Evolutionary conservation across 2,113 vertebrate genomes (phyloP), one percentile per base, ranked within the genome.

Genomic region (Anas platyrhynchos): DNA sequence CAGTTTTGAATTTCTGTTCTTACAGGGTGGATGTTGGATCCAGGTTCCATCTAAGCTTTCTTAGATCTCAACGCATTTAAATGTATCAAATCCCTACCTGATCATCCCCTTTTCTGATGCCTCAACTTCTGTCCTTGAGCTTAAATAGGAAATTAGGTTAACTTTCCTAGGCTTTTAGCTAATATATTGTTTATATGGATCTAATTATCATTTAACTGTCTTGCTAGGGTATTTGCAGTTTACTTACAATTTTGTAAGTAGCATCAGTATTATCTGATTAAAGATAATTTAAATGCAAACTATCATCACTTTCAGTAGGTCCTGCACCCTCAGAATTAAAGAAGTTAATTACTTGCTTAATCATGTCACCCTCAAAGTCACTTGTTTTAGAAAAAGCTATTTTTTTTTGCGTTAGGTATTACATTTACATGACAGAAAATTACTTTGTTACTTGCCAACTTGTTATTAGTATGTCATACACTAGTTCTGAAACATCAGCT

Each of bases 391-490:
- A 82, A 86, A 77, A 92, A 52, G 67, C 44, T 84, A 12, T 34
- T 94, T 94, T 84, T 34, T 94, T 94, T 84, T 93, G 17, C 16
- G 14, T 68, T 77, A 88, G 22, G 29, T 68, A 26, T 81, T 91
- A 22, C 63, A 83, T 72, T 90, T 80, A 48, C 17, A 34, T 83
- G 80, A 68, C 38, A 89, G 56, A 81, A 77, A 79, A 91, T 71
- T 38, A 68, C 29, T 62, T 92, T 93, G 36, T 63, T 58, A 32
- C 46, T 85, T 93, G 48, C 43, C 61, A 93, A 6, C 69, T 93
- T 91, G n/a, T 67, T 84, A 63, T 81, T 95, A 74, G 23, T 27
- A 43, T 88, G 75, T 87, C 82, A 83, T 68, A 50, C 38, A 69
- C 10, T 46, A 27, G 15, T 71, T 91, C 55, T 93, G 58, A 93